A percentile compares a stretch with the other conserved stretches of the same genome.
These are phyloP conservation scores for Hypomecis punctinalis DNA, from an alignment of 2,888 invertebrate genomes.

Conservation along the genomic window DNA sequence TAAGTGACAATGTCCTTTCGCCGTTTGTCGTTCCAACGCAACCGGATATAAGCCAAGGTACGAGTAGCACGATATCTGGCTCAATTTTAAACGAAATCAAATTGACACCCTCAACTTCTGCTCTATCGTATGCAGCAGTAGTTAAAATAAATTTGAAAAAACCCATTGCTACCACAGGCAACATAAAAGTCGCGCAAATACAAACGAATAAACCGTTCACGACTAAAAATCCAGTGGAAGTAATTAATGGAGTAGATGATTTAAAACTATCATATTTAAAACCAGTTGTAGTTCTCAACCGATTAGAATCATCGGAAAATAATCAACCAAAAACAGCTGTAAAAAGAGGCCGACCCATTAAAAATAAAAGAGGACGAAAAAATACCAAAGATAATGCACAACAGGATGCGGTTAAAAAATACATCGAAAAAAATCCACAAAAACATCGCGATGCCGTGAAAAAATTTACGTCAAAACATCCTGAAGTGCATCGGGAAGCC, in stretches of 20 bases:
- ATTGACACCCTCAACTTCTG: background rate
- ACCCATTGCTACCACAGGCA: background rate
- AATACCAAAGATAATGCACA: background rate
- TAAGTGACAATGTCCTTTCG: background rate
- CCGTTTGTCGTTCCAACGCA: background rate
- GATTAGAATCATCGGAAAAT: background rate
- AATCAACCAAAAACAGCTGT: background rate
- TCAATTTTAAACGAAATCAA: background rate
- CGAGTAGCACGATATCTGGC: background rate
- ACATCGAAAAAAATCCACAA: too few relatives aligned
- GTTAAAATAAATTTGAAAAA: background rate
- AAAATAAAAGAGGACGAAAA: background rate
- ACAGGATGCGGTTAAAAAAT: background rate
- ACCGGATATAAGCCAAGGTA: background rate
- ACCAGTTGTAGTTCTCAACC: background rate
- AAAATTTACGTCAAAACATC: background rate
- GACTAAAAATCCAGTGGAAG: background rate
- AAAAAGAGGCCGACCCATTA: background rate
- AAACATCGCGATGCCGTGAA: background rate
- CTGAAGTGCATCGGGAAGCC: background rate
- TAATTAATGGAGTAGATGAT: background rate
- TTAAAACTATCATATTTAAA: background rate
- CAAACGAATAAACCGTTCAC: background rate
- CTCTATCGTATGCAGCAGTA: background rate
- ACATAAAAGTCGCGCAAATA: background rate